Percentiles rank a stretch among this genome's conserved stretches.
Conservation (phyloP, 2,797 vertebrate species). For the Gymnothorax reevesii region DNA sequence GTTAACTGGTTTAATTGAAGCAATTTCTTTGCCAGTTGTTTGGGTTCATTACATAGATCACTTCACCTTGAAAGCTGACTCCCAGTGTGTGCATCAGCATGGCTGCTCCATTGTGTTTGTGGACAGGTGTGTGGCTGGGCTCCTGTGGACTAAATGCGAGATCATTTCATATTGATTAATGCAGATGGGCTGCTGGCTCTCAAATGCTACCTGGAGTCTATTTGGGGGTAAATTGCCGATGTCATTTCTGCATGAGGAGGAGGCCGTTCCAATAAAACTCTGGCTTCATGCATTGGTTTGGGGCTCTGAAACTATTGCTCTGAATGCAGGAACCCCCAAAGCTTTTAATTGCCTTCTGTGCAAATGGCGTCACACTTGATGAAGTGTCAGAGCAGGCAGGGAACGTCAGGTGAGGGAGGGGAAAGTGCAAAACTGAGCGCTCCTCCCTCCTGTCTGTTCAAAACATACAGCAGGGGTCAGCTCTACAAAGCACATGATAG, state of each 20-base stretch:
- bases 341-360: slow-evolving; percentile 99
- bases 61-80: slow-evolving; percentile 15
- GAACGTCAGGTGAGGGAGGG: slow-evolving; percentile 46
- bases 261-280: slow-evolving; percentile 90
- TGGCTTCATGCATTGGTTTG: slow-evolving; percentile 93
- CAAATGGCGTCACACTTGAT: slow-evolving; percentile 87
- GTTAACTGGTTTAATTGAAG: not conserved
- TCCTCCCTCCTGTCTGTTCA: not conserved
- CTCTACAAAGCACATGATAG: too few species aligned
- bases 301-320: slow-evolving; percentile 93
- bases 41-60: slow-evolving; percentile 21
- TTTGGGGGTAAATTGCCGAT: slow-evolving; percentile 90
- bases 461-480: not conserved
- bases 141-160: slow-evolving; percentile 71
- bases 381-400: slow-evolving; percentile 69
- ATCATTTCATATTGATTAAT: slow-evolving; percentile 87
- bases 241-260: slow-evolving; percentile 87
- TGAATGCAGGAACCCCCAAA: slow-evolving; percentile 97
- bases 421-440: not conserved
- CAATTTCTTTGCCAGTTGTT: not conserved
- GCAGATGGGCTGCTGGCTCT: slow-evolving; percentile 82
- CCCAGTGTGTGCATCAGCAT: slow-evolving; percentile 25
- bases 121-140: slow-evolving; percentile 71
- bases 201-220: slow-evolving; percentile 83
- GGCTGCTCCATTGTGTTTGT: slow-evolving; percentile 55